phyloP scores from a whole-genome alignment of 2,113 vertebrate species.

The Felis chaus region DNA sequence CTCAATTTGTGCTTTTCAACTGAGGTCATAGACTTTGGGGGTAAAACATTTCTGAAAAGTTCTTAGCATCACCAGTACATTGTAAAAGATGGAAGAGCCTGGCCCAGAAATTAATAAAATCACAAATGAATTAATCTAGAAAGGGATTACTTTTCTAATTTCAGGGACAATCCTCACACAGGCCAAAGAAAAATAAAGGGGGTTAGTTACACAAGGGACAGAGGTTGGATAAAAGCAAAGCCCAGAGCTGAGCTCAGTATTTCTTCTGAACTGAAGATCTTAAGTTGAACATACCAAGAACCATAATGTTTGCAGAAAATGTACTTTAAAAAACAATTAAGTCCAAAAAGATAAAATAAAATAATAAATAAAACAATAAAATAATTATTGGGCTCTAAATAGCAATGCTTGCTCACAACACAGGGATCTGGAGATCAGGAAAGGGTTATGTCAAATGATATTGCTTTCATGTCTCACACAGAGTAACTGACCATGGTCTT shows the following conservation, averaged over 20 bases:
- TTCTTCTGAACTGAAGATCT: conserved; percentile 33
- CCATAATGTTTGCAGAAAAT: conserved; percentile 13
- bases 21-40: background rate
- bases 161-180: background rate
- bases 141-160: conserved; percentile 33
- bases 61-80: background rate
- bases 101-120: conserved; percentile 2
- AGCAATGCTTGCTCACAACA: background rate
- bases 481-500: background rate
- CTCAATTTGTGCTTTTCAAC: background rate
- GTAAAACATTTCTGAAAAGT: background rate
- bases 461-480: background rate
- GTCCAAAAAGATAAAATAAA: background rate
- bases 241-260: background rate
- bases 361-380: background rate
- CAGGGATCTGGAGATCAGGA: background rate
- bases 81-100: background rate
- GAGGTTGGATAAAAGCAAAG: background rate
- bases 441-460: background rate
- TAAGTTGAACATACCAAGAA: background rate
- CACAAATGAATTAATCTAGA: background rate
- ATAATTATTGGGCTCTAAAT: background rate
- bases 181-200: background rate
- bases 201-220: conserved; percentile 13
- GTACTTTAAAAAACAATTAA: background rate